Conservation (phyloP, 2,888 invertebrate genomes). For the Drosophila parthenogenetica region DNA sequence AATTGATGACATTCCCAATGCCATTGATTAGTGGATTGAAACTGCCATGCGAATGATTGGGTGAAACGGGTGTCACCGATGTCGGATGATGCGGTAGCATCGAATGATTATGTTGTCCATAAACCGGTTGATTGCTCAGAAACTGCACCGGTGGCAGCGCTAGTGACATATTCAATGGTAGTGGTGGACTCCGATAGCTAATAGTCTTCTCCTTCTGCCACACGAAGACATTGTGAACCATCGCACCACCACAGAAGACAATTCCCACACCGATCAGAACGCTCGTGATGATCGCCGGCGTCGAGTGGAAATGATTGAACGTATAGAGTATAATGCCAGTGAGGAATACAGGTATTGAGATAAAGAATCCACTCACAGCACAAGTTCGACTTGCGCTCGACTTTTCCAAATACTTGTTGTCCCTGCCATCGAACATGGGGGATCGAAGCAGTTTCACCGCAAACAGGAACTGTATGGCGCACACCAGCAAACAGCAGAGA, state of each 20-base stretch:
- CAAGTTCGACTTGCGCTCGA: conserved; percentile 95
- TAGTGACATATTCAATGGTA: conserved; percentile 68
- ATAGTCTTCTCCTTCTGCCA: conserved; percentile 97
- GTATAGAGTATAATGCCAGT: conserved; percentile 97
- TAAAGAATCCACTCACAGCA: conserved; percentile 96
- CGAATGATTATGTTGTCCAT: conserved; percentile 56
- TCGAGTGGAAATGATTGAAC: conserved; percentile 96
- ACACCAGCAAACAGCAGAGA: conserved; percentile 95
- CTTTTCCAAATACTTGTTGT: conserved; percentile 96
- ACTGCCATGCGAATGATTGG: conserved; percentile 85
- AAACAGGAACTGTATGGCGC: conserved; percentile 97
- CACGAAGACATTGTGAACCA: conserved; percentile 97
- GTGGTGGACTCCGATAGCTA: conserved; percentile 87
- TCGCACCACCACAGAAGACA: conserved; percentile 95
- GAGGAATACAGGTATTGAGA: conserved; percentile 96
- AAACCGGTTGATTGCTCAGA: conserved; percentile 25
- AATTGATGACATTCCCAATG: conserved; percentile 76
- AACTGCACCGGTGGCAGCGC: conserved; percentile 2
- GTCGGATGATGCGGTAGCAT: conserved; percentile 78
- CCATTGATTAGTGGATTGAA: conserved; percentile 81
- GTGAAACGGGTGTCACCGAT: conserved; percentile 85
- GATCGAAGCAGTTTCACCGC: conserved; percentile 96
- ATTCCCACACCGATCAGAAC: conserved; percentile 96
- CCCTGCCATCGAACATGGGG: conserved; percentile 91
- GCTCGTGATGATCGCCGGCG: conserved; percentile 95